Conservation (phyloP, 1,140 invertebrate species). For the Drosophila seguyi region DNA sequence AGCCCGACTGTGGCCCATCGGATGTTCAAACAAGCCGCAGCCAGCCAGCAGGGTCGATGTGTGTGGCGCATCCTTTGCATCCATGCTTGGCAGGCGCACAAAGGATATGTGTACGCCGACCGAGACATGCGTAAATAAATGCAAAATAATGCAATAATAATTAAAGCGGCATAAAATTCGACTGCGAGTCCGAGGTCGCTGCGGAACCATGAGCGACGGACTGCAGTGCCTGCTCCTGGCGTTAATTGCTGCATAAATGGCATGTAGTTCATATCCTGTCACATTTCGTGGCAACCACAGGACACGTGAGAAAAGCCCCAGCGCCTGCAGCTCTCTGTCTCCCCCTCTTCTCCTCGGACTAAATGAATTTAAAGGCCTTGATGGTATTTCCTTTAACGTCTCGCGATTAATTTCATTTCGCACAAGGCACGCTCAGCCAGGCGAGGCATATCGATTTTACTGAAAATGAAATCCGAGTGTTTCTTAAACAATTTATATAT, state of each 20-base stretch:
- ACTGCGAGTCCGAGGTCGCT: neutral
- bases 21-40: conserved; percentile 46
- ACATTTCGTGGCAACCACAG: conserved; percentile 64
- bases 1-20: conserved; percentile 20
- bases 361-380: conserved; percentile 78
- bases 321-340: conserved; percentile 4
- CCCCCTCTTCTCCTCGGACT: conserved; percentile 24
- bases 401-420: conserved; percentile 75
- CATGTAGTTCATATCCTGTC: conserved; percentile 79
- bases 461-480: neutral
- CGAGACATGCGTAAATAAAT: conserved; percentile 70
- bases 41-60: conserved; percentile 36
- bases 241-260: conserved; percentile 82
- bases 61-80: conserved; percentile 27
- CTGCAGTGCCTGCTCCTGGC: conserved; percentile 52
- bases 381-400: conserved; percentile 61
- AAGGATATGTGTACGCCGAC: conserved; percentile 18
- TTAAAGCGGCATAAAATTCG: conserved; percentile 66
- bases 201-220: conserved; percentile 15
- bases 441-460: conserved; percentile 16
- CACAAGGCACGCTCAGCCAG: conserved; percentile 33
- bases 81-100: conserved; percentile 4
- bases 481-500: neutral
- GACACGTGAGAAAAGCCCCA: conserved; percentile 27
- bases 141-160: conserved; percentile 83